These are phyloP conservation scores for Leiothrix lutea DNA, from an alignment of 2,113 vertebrate genomes.

Conservation along the genomic window DNA sequence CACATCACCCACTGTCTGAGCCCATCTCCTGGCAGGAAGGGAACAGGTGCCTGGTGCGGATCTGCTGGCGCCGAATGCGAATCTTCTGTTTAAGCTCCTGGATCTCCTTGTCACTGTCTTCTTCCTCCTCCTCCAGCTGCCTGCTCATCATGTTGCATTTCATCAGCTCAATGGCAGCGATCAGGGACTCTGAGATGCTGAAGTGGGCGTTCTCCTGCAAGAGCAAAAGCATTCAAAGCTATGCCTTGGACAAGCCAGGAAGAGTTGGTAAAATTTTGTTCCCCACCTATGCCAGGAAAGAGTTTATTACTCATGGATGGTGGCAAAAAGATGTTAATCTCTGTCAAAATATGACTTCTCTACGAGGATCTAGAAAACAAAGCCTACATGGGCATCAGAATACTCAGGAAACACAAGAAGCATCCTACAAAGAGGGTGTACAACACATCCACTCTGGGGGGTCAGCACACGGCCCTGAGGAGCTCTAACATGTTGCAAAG, in stretches of 20 bases:
- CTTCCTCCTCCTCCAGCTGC: slow-evolving; percentile 84
- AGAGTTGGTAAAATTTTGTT: neutral
- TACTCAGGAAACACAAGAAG: neutral
- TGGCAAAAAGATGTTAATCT: neutral
- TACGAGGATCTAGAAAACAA: neutral
- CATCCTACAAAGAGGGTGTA: neutral
- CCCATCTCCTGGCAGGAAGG: slow-evolving; percentile 66
- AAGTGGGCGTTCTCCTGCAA: slow-evolving; percentile 96
- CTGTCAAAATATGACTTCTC: neutral
- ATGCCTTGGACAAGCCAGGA: neutral
- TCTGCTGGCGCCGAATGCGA: slow-evolving; percentile 90
- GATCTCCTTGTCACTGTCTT: slow-evolving; percentile 90
- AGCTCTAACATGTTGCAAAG: neutral
- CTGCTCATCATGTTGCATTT: slow-evolving; percentile 91
- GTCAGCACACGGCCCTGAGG: neutral
- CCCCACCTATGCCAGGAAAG: neutral
- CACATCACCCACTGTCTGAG: slow-evolving; percentile 72
- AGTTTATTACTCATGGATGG: neutral
- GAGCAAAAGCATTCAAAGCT: neutral
- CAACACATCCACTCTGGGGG: neutral
- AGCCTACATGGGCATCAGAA: neutral
- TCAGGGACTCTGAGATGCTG: slow-evolving; percentile 96
- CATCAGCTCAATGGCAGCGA: slow-evolving; percentile 97
- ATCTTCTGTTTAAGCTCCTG: slow-evolving; percentile 97
- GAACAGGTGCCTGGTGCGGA: slow-evolving; percentile 80